Evolutionary conservation across 2,113 vertebrate genomes (phyloP), one percentile per base, ranked within the genome.

Genomic region (Oenanthe oenanthe): DNA sequence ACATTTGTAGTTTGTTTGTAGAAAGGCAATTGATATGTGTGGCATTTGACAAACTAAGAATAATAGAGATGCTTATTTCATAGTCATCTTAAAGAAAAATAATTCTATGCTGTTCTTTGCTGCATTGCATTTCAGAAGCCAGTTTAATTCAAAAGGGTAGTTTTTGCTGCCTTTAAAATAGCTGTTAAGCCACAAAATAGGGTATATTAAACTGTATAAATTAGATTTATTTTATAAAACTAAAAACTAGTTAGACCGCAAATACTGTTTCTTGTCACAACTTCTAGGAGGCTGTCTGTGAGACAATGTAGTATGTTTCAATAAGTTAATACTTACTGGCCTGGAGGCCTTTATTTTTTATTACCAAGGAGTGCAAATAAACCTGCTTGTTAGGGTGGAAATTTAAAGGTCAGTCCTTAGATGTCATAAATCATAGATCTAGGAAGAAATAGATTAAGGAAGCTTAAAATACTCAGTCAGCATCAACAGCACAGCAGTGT

Each of bases 391-490:
- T 95, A 87, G 74, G 89, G 85, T 66, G 77, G 48, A 95, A 95
- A 95, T 92, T 85, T 95, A 96, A 96, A 94, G 94, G 91, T 95
- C 93, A 96, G 54, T 76, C 54, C 12, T 73, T 85, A 91, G 82
- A 92, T 92, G 68, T 93, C 88, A 92, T 92, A 93, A 96, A 95
- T 97, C 92, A 96, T 80, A 90, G 58, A 85, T 85, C 71, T 65
- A 78, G 74, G 54, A 94, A 93, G 67, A 92, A 97, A 70, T 76
- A 83, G 58, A 90, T 92, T 94, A 94, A 92, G 75, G 29, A 83
- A 95, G 42, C 45, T 66, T 75, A 60, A 95, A 96, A 86, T 90
- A 94, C 82, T 80, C 54, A 25, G 45, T 90, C 91, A 96, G 72
- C 75, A 88, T 74, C 63, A 74, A 66, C 54, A 82, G 51, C 82